Conservation (phyloP, 2,888 invertebrate genomes). For the Hemicrepidius hirtus region DNA sequence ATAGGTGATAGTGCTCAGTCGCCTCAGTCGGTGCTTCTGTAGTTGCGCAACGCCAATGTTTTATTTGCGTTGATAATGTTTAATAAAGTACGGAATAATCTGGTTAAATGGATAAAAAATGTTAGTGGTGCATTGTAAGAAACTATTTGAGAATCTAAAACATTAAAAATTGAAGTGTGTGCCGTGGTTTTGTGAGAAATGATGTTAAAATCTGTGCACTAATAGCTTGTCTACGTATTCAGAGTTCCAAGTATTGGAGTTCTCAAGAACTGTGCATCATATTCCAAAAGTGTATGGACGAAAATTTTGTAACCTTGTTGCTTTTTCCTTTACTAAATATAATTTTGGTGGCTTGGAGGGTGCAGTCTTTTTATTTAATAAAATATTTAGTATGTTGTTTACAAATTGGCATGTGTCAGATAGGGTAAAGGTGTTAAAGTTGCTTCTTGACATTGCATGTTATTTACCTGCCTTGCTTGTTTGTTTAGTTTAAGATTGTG, state of each 20-base stretch:
- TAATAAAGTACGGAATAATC: conserved; percentile 23
- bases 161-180: not conserved
- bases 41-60: conserved; percentile 43
- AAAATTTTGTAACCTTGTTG: conserved; percentile 46
- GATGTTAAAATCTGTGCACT: conserved; percentile 39
- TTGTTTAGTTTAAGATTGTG: conserved; percentile 15
- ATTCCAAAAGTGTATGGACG: conserved; percentile 63
- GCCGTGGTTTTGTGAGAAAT: conserved; percentile 33
- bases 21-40: conserved; percentile 9
- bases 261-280: conserved; percentile 68
- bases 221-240: conserved; percentile 63
- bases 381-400: conserved; percentile 22
- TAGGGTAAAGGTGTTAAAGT: conserved; percentile 14
- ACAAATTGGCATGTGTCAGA: conserved; percentile 30
- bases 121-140: conserved; percentile 24
- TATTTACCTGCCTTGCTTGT: not conserved
- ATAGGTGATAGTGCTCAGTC: too few relatives aligned
- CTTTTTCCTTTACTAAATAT: conserved; percentile 30
- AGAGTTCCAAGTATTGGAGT: conserved; percentile 68
- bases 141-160: not conserved
- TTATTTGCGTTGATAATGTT: conserved; percentile 37
- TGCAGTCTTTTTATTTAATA: not conserved
- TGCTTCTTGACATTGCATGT: conserved; percentile 14
- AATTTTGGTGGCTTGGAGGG: not conserved
- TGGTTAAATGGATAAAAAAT: conserved; percentile 27